Percentiles rank a stretch among this genome's conserved stretches.
These are phyloP conservation scores for Coelopa pilipes DNA, from an alignment of 2,888 invertebrate genomes.

Conservation along the genomic window DNA sequence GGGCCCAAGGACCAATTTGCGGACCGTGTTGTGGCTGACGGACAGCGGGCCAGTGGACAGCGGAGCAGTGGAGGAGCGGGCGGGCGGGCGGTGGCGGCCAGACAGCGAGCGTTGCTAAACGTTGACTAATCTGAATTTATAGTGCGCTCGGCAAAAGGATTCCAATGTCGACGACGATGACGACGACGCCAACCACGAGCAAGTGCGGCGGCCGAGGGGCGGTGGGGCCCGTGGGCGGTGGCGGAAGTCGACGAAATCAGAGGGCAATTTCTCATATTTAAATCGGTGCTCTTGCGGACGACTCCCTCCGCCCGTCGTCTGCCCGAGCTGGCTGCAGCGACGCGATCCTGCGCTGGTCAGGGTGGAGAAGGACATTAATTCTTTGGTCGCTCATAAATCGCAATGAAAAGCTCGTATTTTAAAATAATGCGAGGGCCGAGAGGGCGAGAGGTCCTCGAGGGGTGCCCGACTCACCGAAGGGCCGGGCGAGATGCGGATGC, in stretches of 20 bases:
- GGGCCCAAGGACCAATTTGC: not conserved
- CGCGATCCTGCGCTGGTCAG: not conserved
- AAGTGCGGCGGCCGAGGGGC: not conserved
- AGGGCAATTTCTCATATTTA: constrained; percentile 26
- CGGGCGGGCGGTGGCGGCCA: not conserved
- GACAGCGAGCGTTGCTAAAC: constrained; percentile 1
- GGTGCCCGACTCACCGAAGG: not conserved
- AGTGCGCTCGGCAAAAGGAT: not conserved
- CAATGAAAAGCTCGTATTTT: constrained; percentile 47
- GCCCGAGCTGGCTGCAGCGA: too few relatives aligned
- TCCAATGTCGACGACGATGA: not conserved
- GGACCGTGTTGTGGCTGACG: constrained; percentile 3
- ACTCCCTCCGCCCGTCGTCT: not conserved
- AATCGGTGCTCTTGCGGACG: constrained; percentile 5
- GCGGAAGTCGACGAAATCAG: constrained; percentile 6
- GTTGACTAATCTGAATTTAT: constrained; percentile 29
- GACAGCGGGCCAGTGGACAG: constrained; percentile 5
- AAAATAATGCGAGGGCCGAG: constrained; percentile 37
- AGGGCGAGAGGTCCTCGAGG: not conserved
- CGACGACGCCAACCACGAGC: not conserved
- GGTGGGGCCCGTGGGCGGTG: not conserved
- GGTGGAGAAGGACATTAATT: constrained; percentile 20
- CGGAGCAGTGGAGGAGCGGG: not conserved
- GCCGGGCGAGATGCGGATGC: not conserved
- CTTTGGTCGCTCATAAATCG: constrained; percentile 45